phyloP scores from a whole-genome alignment of 1,140 invertebrate species.

The Drosophila nigromelanica region DNA sequence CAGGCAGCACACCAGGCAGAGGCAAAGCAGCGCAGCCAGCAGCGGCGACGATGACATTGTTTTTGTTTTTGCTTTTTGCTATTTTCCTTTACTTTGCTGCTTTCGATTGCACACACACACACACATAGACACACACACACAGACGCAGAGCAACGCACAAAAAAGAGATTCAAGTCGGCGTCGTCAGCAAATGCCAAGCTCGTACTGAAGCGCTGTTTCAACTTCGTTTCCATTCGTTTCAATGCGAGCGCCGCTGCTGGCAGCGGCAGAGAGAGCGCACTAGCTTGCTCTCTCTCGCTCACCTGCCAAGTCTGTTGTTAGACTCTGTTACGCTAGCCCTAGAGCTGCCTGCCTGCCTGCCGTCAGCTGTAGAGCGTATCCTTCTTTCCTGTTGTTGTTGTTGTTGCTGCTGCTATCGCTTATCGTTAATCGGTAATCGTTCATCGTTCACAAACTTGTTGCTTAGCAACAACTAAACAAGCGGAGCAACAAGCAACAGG shows the following conservation, averaged over 20 bases:
- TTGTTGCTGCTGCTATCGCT: background rate
- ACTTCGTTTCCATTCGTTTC: constrained; percentile 76
- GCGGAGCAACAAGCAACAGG: constrained; percentile 39
- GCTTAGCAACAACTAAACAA: constrained; percentile 13
- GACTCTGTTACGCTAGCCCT: constrained; percentile 24
- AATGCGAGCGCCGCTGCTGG: constrained; percentile 5
- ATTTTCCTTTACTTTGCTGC: background rate
- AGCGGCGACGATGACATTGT: constrained; percentile 22
- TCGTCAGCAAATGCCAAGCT: constrained; percentile 79
- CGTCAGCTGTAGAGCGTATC: constrained; percentile 22
- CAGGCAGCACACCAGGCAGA: background rate
- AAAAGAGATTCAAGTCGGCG: constrained; percentile 33
- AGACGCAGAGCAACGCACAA: background rate
- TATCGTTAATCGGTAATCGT: constrained; percentile 3
- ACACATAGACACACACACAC: constrained; percentile 8
- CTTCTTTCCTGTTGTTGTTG: constrained; percentile 16
- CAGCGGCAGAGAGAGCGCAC: constrained; percentile 1
- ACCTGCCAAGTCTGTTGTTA: constrained; percentile 16
- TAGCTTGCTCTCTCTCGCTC: constrained; percentile 8
- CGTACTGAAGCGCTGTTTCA: constrained; percentile 67
- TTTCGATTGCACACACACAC: constrained; percentile 29
- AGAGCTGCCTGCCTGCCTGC: background rate
- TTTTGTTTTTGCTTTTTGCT: constrained; percentile 6
- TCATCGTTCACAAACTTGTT: constrained; percentile 26
- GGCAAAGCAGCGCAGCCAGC: constrained; percentile 7